Evolutionary conservation across 2,797 vertebrate species (phyloP).

Genomic region (Prunella strophiata): DNA sequence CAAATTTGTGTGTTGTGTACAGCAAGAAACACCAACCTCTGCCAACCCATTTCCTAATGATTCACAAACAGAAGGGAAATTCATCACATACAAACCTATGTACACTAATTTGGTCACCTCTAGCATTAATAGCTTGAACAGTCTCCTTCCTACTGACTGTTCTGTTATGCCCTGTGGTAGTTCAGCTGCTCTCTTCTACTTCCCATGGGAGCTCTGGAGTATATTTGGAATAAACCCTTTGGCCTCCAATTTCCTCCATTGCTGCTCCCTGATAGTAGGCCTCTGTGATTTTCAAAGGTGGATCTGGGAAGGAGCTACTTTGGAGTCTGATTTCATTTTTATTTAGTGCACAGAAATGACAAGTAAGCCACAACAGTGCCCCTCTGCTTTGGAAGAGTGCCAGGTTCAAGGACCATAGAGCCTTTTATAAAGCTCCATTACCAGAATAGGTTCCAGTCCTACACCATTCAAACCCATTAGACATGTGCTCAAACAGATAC

Average conservation of each 20-base stretch:
- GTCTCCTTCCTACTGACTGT: background rate
- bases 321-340: background rate
- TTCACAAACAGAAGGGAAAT: background rate
- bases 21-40: background rate
- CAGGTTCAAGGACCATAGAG: background rate
- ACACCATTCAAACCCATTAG: background rate
- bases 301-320: background rate
- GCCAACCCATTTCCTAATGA: background rate
- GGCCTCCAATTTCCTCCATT: background rate
- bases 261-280: background rate
- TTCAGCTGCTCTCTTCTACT: background rate
- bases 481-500: conserved; percentile 31
- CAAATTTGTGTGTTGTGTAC: background rate
- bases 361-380: background rate
- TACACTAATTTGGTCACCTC: background rate
- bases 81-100: background rate
- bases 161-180: background rate
- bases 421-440: conserved; percentile 29
- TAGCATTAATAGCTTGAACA: background rate
- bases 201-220: background rate
- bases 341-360: background rate
- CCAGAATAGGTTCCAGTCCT: conserved; percentile 19
- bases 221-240: conserved; percentile 2
- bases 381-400: background rate
- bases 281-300: conserved; percentile 26